A percentile compares a stretch with the other conserved stretches of the same genome.
Conservation (phyloP, 2,113 vertebrate genomes). For the Daubentonia madagascariensis region DNA sequence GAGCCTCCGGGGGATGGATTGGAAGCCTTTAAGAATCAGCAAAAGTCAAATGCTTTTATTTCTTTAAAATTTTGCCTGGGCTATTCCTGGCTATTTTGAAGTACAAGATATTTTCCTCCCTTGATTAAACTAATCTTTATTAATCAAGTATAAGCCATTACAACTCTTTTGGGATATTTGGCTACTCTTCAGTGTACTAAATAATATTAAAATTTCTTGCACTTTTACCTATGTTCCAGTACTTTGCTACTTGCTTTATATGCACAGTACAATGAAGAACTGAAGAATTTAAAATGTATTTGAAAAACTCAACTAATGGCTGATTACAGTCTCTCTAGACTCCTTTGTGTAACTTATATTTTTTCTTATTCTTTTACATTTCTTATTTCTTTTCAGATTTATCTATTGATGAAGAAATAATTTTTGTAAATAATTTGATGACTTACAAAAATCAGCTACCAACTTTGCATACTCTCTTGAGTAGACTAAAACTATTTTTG, state of each 20-base stretch:
- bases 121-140: not conserved
- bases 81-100: not conserved
- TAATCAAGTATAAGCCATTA: not conserved
- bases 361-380: slow-evolving; percentile 43
- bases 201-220: slow-evolving; percentile 6
- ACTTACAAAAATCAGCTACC: slow-evolving; percentile 67
- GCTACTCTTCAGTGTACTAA: not conserved
- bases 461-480: slow-evolving; percentile 60
- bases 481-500: slow-evolving; percentile 73
- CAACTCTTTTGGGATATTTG: slow-evolving; percentile 24
- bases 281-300: slow-evolving; percentile 24
- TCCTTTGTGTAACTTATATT: slow-evolving; percentile 39
- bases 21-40: not conserved
- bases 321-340: not conserved
- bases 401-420: slow-evolving; percentile 76
- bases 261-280: not conserved
- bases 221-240: not conserved
- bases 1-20: not conserved
- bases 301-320: not conserved
- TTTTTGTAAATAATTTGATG: slow-evolving; percentile 74
- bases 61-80: not conserved
- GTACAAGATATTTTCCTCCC: not conserved
- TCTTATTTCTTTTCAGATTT: slow-evolving; percentile 78
- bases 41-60: slow-evolving; percentile 33
- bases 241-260: not conserved